Base-by-base conservation (phyloP, 2,797 vertebrate species). In the Lycodopsis pacificus region DNA sequence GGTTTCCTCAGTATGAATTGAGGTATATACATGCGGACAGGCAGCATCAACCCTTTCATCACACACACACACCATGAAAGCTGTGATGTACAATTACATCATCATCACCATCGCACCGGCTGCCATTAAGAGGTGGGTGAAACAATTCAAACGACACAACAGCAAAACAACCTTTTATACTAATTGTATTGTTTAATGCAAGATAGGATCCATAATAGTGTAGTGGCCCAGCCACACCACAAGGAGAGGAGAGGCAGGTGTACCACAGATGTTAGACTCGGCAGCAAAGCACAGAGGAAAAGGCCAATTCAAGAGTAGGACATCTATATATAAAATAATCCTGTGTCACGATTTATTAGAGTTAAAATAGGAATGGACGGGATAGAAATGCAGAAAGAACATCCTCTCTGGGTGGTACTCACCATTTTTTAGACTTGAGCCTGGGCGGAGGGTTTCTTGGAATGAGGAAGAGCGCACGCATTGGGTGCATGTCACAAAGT, bases 361-460 rank as follows among this genome's bases (percentile, higher is more conserved):
- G 6, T 5, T 10, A 34, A 68, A 38, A 32, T 19, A 51, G n/a
- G 51, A 65, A 27, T 8, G 11, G 19, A 79, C 53, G 44, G 49
- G 49, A 70, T 12, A 4, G 10, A 77, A 34, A 81, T 0, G 25
- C 17, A 59, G 12, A 34, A 20, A 38, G 20, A 66, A n/a, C 7
- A 1, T 40, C 20, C 2, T 64, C 4, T 44, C 0, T 19, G 11
- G 0, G 40, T 10, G 9, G 12, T 22, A 76, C 95, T 88, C 86
- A 97, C 97, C 97, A 98, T 92, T 97, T 98, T 92, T 97, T 98
- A 46, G 97, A 98, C 86, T 98, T 98, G 76, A 98, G 96, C 44
- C 96, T 92, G 3, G 97, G 97, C 6, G 97, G 97, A 4, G 97
- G 97, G 77, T 98, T 98, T 87, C 97, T 95, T 57, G 97, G 97